Evolutionary conservation across 2,888 invertebrate species (phyloP).

Genomic region (Deroplatys truncata): DNA sequence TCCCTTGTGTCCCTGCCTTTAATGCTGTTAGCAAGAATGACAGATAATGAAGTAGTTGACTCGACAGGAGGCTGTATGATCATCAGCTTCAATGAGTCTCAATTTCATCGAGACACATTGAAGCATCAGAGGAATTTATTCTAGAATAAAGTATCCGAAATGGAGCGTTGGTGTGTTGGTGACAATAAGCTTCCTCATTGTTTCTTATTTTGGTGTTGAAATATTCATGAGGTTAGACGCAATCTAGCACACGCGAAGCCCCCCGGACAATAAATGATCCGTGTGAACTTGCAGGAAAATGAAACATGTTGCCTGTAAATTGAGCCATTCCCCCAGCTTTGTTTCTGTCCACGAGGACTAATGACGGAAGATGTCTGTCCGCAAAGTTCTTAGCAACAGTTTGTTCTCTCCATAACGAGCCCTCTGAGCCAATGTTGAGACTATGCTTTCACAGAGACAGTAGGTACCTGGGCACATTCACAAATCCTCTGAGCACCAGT

Average conservation of each 20-base stretch:
- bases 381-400: not conserved
- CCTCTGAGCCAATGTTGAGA: not conserved
- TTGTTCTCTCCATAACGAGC: not conserved
- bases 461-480: not conserved
- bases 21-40: too few relatives aligned
- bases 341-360: not conserved
- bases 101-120: too few relatives aligned
- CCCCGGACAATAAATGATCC: not conserved
- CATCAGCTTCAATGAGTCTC: too few relatives aligned
- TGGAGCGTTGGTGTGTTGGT: not conserved
- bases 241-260: not conserved
- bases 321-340: too few relatives aligned
- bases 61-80: too few relatives aligned
- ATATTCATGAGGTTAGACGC: not conserved
- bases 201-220: not conserved
- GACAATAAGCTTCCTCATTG: not conserved
- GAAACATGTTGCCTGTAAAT: not conserved
- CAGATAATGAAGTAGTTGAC: too few relatives aligned
- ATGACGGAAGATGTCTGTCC: not conserved
- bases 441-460: not conserved
- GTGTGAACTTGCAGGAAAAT: not conserved
- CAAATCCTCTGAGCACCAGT: not conserved
- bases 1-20: too few relatives aligned
- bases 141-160: too few relatives aligned
- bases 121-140: too few relatives aligned